Percentiles rank a stretch among this genome's conserved stretches.
Evolutionary conservation across 2,113 vertebrate species (phyloP).

Genomic region (Sus scrofa): T2T-Sscrofa CM000825.6:54873001-54873500

Average conservation of each 20-base stretch:
- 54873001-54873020: conserved; percentile 35
- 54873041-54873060: background rate
- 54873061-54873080: background rate
- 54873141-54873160: background rate
- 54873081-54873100: background rate
- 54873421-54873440: conserved; percentile 49
- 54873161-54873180: background rate
- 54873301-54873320: conserved; percentile 51
- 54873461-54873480: conserved; percentile 70
- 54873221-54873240: background rate
- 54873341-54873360: conserved; percentile 75
- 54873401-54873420: conserved; percentile 51
- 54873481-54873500: conserved; percentile 68
- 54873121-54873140: background rate
- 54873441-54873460: conserved; percentile 67
- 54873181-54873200: background rate
- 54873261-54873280: conserved; percentile 62
- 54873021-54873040: conserved; percentile 17
- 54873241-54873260: conserved; percentile 42
- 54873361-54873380: conserved; percentile 22
- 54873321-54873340: conserved; percentile 67
- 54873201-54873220: conserved; percentile 41
- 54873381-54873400: conserved; percentile 56
- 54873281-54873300: conserved; percentile 47
- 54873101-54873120: background rate